phyloP scores from a whole-genome alignment of 2,888 invertebrate genomes.

The Selenia dentaria region DNA sequence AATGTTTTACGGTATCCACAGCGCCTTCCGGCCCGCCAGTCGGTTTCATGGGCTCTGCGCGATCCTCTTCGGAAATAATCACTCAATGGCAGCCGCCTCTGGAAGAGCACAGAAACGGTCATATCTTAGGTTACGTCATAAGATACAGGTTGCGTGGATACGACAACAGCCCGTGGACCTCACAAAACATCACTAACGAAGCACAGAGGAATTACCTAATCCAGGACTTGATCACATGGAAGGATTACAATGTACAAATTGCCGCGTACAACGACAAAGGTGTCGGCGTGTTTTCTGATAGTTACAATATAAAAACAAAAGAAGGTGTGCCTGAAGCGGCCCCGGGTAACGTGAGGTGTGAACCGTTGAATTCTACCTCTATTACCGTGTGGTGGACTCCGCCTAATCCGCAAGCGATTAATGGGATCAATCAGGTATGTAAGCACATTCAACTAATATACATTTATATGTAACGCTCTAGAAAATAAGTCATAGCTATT shows the following conservation, averaged over 20 bases:
- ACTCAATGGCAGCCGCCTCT: slow-evolving; percentile 98
- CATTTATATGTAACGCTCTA: no score
- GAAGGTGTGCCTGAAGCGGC: slow-evolving; percentile 98
- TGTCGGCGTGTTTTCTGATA: slow-evolving; percentile 95
- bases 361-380: slow-evolving; percentile 94
- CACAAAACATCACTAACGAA: slow-evolving; percentile 96
- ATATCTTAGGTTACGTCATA: slow-evolving; percentile 96
- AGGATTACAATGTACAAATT: slow-evolving; percentile 98
- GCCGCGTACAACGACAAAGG: slow-evolving; percentile 99
- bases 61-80: slow-evolving; percentile 97
- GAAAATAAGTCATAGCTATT: no score
- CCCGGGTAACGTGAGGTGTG: slow-evolving; percentile 91
- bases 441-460: no score
- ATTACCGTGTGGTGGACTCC: slow-evolving; percentile 96
- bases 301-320: slow-evolving; percentile 96
- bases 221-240: slow-evolving; percentile 97
- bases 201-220: slow-evolving; percentile 96
- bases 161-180: slow-evolving; percentile 96
- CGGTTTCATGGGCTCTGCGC: slow-evolving; percentile 97
- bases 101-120: slow-evolving; percentile 97
- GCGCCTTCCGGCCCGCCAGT: slow-evolving; percentile 98
- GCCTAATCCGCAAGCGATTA: slow-evolving; percentile 98
- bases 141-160: slow-evolving; percentile 96
- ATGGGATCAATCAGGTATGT: slow-evolving; percentile 96
- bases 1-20: slow-evolving; percentile 70